Base-by-base conservation (phyloP, 2,113 vertebrate species). In the Equus przewalskii region DNA sequence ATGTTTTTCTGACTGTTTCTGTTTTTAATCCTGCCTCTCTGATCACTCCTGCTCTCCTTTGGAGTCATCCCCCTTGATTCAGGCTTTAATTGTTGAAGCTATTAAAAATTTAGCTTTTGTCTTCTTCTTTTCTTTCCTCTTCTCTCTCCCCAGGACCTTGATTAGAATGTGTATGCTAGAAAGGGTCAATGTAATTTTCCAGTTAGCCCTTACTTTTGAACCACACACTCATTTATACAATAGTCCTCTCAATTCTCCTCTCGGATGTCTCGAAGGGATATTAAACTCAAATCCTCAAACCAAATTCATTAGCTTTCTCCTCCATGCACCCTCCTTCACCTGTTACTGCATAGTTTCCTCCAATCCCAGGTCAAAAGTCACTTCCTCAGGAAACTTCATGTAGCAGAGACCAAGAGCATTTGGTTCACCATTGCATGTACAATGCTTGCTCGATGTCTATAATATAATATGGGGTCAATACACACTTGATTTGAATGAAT, bases 401-500 rank as follows among this genome's bases (percentile, higher is more conserved):
- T 10, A 28, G 51, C 51, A 76, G 64, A 94, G 44, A 64, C 16
- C 60, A 62, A 70, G 14, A 18, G 28, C 9, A 7, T 41, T 88
- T 80, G 62, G 18, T 18, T 94, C 49, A 75, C 33, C 26, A 15
- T 44, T 62, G 41, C 24, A 65, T n/a, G n/a, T 33, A 11, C 2
- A 33, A 21, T 28, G n/a, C n/a, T 87, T 86, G 36, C 18, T 84
- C 7, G 69, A 60, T 75, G 28, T 36, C 41, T 78, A 7, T 94
- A 89, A 67, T 1, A 62, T 60, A 80, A 82, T 44, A 89, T 46
- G 33, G 24, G 11, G 41, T 88, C 28, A 73, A 9, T n/a, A 54
- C 28, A 72, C 18, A 60, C 49, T 58, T 60, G 3, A 93, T 92
- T 81, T 56, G 44, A 94, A 94, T 80, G 58, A 91, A 95, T 91